Base-by-base conservation (phyloP, 2,888 invertebrate species). In the Archips crataeganus region DNA sequence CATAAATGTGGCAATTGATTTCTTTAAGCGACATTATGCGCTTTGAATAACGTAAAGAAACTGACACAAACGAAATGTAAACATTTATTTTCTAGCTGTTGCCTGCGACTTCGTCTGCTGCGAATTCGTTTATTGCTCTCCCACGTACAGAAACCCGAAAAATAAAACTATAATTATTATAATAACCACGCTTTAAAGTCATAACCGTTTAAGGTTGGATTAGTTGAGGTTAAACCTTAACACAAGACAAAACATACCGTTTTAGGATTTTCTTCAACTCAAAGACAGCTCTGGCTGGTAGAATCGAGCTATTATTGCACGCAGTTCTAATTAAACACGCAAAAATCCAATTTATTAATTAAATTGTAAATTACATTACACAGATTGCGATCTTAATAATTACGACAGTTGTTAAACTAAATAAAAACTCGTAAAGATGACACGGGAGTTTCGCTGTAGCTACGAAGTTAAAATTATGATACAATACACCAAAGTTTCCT, bases 391-490 rank as follows among this genome's bases (percentile, higher is more conserved):
- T 32, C 32, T 23, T 11, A 15, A 32, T 57, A 15, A 23, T 54
- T 4, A 54, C 2, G 23, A 54, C 51, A 15, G 51, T 15, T 15
- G 9, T 32, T 9, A 32, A 11, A 57, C 32, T 57, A 57, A 57
- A 60, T n/a, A 45, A 63, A 63, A 51, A 51, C 10, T 36, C n/a
- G 34, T 51, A 36, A 64, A 49, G 32, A 51, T 3, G 49, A n/a
- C 60, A 60, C 3, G 6, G 5, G n/a, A 59, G 45, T 47, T 47
- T 45, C n/a, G 36, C n/a, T 15, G 60, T 47, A 34, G 47, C 34
- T 60, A 47, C 34, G n/a, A 60, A 68, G 34, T 47, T 68, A 47
- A 47, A 68, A 68, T 60, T 60, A 36, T 60, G 36, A 60, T 60
- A 61, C 61, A 39, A 68, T 60, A 61, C 39, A 61, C 59, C 11